A percentile compares a stretch with the other conserved stretches of the same genome.
Evolutionary conservation across 1,140 invertebrate species (phyloP).

Genomic region (Nomia melanderi): DNA sequence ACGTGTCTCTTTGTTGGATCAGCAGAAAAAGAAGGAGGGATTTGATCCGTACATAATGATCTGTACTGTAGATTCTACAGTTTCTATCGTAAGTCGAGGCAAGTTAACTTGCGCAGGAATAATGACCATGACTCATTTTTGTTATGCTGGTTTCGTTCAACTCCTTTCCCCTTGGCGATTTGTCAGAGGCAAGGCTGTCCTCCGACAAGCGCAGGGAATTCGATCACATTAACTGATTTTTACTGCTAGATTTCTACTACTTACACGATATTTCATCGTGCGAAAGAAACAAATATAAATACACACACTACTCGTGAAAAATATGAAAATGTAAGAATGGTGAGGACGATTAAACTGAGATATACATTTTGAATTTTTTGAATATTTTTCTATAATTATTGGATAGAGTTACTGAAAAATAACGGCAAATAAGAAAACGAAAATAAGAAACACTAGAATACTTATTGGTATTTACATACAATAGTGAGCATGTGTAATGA

Average conservation of each 20-base stretch:
- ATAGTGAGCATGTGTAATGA: too few species aligned
- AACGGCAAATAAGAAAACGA: too few species aligned
- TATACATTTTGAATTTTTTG: too few species aligned
- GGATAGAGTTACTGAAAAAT: too few species aligned
- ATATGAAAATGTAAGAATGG: too few species aligned
- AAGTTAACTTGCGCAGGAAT: constrained; percentile 48
- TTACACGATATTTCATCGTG: too few species aligned
- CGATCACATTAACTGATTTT: not conserved
- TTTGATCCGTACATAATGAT: constrained; percentile 39
- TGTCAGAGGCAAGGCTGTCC: not conserved
- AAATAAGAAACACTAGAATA: too few species aligned
- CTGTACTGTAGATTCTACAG: constrained; percentile 6
- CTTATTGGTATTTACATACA: too few species aligned
- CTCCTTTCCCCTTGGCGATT: constrained; percentile 34
- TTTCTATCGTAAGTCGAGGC: constrained; percentile 50
- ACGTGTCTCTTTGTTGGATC: constrained; percentile 33
- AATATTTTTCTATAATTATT: too few species aligned
- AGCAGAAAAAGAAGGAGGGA: constrained; percentile 11
- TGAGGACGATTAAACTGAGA: too few species aligned
- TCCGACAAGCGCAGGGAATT: not conserved
- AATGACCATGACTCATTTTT: constrained; percentile 68
- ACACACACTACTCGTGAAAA: too few species aligned
- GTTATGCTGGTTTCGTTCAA: constrained; percentile 49
- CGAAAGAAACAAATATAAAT: too few species aligned
- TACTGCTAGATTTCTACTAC: not conserved